Evolutionary conservation across 2,113 vertebrate species (phyloP).

Genomic region (Acanthisitta chloris): DNA sequence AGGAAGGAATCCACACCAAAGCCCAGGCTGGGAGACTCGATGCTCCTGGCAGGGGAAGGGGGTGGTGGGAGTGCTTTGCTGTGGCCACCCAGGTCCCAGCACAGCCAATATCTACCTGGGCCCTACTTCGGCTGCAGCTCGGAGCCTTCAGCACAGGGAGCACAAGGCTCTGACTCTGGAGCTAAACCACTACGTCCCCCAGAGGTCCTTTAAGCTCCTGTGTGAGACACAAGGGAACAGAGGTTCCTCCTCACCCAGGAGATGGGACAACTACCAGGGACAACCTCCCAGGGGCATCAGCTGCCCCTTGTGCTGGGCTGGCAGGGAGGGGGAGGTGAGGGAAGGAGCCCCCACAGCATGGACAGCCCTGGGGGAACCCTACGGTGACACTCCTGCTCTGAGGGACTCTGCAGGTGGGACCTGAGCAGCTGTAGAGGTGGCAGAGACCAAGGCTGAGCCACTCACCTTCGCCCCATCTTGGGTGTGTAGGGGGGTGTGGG

Average conservation of each 20-base stretch:
- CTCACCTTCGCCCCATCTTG: constrained; percentile 88
- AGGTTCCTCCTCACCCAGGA: neutral
- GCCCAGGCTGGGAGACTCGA: constrained; percentile 80
- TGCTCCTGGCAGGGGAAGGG: constrained; percentile 69
- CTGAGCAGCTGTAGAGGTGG: too few species aligned
- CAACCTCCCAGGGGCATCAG: neutral
- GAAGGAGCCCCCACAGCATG: too few species aligned
- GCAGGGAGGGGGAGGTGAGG: neutral
- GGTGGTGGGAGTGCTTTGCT: neutral
- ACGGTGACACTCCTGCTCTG: neutral
- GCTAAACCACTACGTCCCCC: neutral
- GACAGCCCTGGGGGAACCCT: neutral
- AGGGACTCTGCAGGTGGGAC: too few species aligned
- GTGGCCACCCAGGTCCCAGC: neutral
- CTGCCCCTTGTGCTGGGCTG: neutral
- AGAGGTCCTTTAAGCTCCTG: constrained; percentile 1
- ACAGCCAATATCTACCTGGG: constrained; percentile 13
- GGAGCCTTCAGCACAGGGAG: constrained; percentile 7
- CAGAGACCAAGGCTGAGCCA: neutral
- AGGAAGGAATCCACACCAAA: constrained; percentile 75
- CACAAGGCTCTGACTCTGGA: neutral
- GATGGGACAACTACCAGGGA: neutral
- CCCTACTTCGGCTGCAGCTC: neutral
- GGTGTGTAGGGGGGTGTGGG: constrained; percentile 93
- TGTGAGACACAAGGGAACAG: constrained; percentile 19